Conservation (phyloP, 2,797 vertebrate species). For the Meriones psammophilus region DNA sequence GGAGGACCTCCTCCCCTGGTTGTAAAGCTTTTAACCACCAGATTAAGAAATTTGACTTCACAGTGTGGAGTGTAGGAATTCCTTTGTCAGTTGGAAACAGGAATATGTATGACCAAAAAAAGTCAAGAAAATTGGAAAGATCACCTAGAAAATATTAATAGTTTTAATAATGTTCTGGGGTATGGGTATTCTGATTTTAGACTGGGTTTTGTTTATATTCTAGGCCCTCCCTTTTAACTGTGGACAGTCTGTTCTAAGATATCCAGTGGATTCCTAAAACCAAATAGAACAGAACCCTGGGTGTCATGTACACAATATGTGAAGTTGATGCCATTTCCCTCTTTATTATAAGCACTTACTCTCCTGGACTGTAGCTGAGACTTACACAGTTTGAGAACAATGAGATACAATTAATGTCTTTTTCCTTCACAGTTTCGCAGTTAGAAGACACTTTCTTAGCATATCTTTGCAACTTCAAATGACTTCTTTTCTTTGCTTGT, state of each 20-base stretch:
- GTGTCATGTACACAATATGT: neutral
- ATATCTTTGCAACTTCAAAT: neutral
- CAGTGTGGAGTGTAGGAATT: neutral
- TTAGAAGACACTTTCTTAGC: neutral
- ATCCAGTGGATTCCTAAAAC: neutral
- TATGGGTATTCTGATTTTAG: neutral
- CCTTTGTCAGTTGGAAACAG: constrained; percentile 30
- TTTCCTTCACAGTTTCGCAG: neutral
- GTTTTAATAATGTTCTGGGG: neutral
- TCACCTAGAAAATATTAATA: neutral
- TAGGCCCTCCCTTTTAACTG: neutral
- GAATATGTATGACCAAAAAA: constrained; percentile 18
- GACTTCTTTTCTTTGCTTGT: neutral
- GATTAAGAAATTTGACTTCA: neutral
- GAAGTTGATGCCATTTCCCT: neutral
- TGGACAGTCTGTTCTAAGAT: neutral
- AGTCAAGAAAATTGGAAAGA: constrained; percentile 45
- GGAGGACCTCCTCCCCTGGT: too few species aligned
- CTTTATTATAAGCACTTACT: neutral
- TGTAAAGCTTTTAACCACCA: neutral
- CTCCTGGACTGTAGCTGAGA: neutral
- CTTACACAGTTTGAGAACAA: neutral
- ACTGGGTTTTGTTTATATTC: constrained; percentile 39
- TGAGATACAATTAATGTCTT: neutral
- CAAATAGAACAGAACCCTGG: neutral